These are phyloP conservation scores for Bombus waltoni DNA, from an alignment of 1,140 invertebrate genomes.

Conservation along the genomic window DNA sequence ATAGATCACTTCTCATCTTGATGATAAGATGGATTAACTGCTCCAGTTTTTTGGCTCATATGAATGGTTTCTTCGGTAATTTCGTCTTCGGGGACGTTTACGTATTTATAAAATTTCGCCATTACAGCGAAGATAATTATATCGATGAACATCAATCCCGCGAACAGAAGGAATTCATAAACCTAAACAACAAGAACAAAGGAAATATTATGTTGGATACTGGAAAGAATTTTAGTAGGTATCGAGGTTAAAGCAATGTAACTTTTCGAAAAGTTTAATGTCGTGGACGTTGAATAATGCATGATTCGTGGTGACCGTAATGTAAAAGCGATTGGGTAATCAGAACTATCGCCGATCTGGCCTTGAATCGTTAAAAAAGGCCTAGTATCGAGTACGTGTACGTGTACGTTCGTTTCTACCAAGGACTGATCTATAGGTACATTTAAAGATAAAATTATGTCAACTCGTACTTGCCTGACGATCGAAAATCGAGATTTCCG, in stretches of 20 bases:
- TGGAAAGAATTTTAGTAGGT: neutral
- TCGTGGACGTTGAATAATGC: neutral
- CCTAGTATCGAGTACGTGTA: neutral
- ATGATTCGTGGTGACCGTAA: neutral
- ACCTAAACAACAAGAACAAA: slow-evolving; percentile 84
- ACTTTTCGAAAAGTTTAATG: neutral
- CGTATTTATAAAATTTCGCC: slow-evolving; percentile 88
- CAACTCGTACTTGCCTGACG: slow-evolving; percentile 83
- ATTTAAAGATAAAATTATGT: neutral
- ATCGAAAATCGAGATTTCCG: slow-evolving; percentile 86
- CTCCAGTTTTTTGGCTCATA: slow-evolving; percentile 59
- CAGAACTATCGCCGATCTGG: too few relatives aligned
- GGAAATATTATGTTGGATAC: neutral
- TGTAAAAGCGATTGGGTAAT: neutral
- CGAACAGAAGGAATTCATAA: slow-evolving; percentile 94
- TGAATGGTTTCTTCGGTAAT: slow-evolving; percentile 58
- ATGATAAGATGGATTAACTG: slow-evolving; percentile 51
- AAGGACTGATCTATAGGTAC: too few relatives aligned
- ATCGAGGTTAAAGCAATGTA: neutral
- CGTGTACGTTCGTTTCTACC: neutral
- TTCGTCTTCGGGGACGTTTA: slow-evolving; percentile 70
- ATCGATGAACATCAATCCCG: slow-evolving; percentile 91
- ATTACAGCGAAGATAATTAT: slow-evolving; percentile 92
- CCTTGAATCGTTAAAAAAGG: neutral
- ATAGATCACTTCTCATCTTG: slow-evolving; percentile 44